These are phyloP conservation scores for Lordiphosa fenestrarum DNA, from an alignment of 2,888 invertebrate genomes.

Conservation along the genomic window DNA sequence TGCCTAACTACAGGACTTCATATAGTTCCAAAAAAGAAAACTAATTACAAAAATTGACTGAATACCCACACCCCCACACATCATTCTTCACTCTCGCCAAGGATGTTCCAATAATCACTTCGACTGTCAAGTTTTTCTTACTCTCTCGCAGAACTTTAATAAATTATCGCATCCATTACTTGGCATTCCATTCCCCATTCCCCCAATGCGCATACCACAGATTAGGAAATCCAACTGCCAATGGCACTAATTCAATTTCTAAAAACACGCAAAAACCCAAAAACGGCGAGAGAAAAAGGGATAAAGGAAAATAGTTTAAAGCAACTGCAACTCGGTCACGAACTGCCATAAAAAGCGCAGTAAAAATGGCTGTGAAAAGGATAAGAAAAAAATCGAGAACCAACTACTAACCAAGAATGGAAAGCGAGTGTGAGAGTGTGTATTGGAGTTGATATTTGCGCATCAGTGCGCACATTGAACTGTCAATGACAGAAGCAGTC, in stretches of 20 bases:
- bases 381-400: conserved; percentile 36
- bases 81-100: no score
- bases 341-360: conserved; percentile 69
- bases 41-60: no score
- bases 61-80: no score
- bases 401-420: conserved; percentile 10
- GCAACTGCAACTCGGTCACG: conserved; percentile 70
- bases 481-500: conserved; percentile 58
- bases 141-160: conserved; percentile 6
- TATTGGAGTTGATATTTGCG: conserved; percentile 72
- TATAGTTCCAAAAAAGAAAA: no score
- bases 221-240: conserved; percentile 60
- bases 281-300: conserved; percentile 16
- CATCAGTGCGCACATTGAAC: conserved; percentile 76
- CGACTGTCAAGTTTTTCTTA: conserved; percentile 11
- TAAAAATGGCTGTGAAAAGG: conserved; percentile 18
- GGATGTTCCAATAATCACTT: not conserved
- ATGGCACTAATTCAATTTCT: conserved; percentile 71
- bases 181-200: conserved; percentile 16
- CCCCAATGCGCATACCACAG: conserved; percentile 39
- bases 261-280: conserved; percentile 40
- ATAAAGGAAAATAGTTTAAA: conserved; percentile 30
- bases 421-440: conserved; percentile 38
- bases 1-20: no score
- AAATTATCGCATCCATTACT: conserved; percentile 47